These are phyloP conservation scores for Cydia pomonella DNA, from an alignment of 1,140 invertebrate species.

Conservation along the genomic window DNA sequence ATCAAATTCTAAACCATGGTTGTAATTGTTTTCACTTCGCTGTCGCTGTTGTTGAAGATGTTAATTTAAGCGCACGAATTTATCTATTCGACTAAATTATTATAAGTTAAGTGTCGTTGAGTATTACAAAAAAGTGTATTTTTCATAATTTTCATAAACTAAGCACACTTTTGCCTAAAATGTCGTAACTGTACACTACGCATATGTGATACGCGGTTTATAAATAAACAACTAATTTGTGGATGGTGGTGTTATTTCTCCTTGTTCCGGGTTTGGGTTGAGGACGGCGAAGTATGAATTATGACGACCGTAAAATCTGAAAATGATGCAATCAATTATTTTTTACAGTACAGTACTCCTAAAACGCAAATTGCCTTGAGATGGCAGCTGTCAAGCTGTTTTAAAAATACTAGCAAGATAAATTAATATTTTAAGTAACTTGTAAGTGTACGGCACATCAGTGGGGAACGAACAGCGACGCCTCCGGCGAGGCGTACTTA, in stretches of 20 bases:
- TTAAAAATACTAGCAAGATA: too few relatives aligned
- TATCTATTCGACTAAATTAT: constrained; percentile 57
- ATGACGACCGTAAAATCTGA: constrained; percentile 75
- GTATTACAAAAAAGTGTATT: constrained; percentile 65
- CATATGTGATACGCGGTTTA: constrained; percentile 78
- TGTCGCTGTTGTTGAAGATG: constrained; percentile 56
- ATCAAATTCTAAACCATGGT: constrained; percentile 55
- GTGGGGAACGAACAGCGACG: too few relatives aligned
- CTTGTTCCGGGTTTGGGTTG: constrained; percentile 67
- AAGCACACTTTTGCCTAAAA: constrained; percentile 76
- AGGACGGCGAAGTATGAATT: constrained; percentile 78
- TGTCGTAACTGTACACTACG: constrained; percentile 74
- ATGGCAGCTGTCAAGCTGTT: too few relatives aligned
- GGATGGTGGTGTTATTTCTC: constrained; percentile 50
- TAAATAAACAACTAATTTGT: constrained; percentile 77
- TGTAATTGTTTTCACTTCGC: constrained; percentile 59
- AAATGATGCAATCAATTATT: constrained; percentile 51
- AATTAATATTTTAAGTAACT: too few relatives aligned
- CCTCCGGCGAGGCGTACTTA: too few relatives aligned
- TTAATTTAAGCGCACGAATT: constrained; percentile 67
- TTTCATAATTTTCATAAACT: constrained; percentile 71
- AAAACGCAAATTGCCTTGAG: too few relatives aligned
- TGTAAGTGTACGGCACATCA: too few relatives aligned
- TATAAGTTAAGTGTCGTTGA: constrained; percentile 63
- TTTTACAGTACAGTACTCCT: too few relatives aligned